Base-by-base conservation (phyloP, 2,888 invertebrate species). In the Phyllotreta striolata region DNA sequence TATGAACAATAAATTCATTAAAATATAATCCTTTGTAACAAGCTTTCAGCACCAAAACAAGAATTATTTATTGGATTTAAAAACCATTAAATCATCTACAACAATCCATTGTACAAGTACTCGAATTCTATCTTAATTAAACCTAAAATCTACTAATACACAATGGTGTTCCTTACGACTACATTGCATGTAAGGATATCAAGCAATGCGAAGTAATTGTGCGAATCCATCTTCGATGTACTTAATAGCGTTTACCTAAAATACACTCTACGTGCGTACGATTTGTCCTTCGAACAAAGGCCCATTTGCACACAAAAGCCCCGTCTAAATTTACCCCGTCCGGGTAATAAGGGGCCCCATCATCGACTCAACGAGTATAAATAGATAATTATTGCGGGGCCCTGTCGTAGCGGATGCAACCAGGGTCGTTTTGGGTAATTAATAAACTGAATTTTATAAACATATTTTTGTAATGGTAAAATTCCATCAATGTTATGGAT, bases 281-380 rank as follows among this genome's bases (percentile, higher is more conserved):
- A 51, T 57, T 49, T 52, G 52, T 57, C 51, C 52, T 63, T 58
- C 54, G 49, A 52, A 58, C 62, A 56, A 62, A 62, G 51, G 44
- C 51, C 51, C 12, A 55, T 62, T 47, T 43, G 34, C 52, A 46
- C 46, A 56, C 57, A 63, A 57, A 62, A 58, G 57, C 54, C 51
- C 38, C 57, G 51, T 52, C 57, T 63, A 52, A 63, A 63, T 63
- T 63, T 58, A 63, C 44, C 38, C 35, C 34, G 54, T 46, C 24
- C 58, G 58, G 58, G 39, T 46, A 49, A 63, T 54, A 58, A 63
- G 54, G 54, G 35, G 51, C 13, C 40, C 51, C 34, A 52, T 47
- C 54, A 63, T 63, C 57, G 58, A 44, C 58, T 63, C 63, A 35
- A 54, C 37, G 46, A 58, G 52, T 58, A 63, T 44, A 63, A 63